Percentiles rank a stretch among this genome's conserved stretches.
phyloP scores from a whole-genome alignment of 2,113 vertebrate species.

The Cacatua alba region DNA sequence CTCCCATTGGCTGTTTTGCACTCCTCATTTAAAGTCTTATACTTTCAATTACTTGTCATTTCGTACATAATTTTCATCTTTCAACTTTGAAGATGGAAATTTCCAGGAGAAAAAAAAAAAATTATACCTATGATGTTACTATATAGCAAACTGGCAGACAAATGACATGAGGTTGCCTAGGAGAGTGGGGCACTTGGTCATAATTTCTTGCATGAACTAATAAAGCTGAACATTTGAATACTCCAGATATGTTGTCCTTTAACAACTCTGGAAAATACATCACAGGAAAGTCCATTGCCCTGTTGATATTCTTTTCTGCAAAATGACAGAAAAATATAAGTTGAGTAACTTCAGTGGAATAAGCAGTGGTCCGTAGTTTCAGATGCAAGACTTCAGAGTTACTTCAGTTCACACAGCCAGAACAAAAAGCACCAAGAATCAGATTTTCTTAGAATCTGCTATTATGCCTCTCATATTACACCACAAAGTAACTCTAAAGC shows the following conservation, averaged over 20 bases:
- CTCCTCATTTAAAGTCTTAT: not conserved
- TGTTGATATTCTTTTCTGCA: not conserved
- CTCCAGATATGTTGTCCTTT: not conserved
- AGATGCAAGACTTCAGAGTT: not conserved
- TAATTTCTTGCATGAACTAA: not conserved
- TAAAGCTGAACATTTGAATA: not conserved
- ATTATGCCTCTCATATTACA: not conserved
- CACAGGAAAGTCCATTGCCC: not conserved
- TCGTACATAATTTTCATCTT: not conserved
- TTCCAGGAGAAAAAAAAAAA: not conserved
- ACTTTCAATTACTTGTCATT: not conserved
- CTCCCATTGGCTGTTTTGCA: not conserved
- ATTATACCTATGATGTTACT: not conserved
- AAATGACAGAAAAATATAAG: not conserved
- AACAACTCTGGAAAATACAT: not conserved
- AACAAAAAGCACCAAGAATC: not conserved
- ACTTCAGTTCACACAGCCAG: not conserved
- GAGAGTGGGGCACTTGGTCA: accelerated
- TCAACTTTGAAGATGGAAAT: not conserved
- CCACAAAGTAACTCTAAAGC: not conserved
- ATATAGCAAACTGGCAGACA: not conserved
- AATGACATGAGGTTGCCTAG: not conserved
- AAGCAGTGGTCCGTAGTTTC: not conserved
- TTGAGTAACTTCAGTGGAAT: not conserved
- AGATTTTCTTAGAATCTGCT: not conserved